Base-by-base conservation (phyloP, 1,140 invertebrate species). In the Tetramorium alpestre region DNA sequence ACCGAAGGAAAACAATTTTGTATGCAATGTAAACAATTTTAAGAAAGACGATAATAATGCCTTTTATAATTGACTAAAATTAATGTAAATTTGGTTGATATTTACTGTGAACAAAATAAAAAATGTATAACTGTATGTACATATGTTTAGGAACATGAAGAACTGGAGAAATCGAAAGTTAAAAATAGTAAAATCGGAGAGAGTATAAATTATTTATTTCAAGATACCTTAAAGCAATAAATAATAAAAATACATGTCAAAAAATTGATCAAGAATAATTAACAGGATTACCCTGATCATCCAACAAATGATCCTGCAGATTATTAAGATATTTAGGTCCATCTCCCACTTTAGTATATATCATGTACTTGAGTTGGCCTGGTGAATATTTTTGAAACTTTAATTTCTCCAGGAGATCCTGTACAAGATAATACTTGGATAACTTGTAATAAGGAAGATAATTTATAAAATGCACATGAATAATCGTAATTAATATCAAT, bases 351-450 rank as follows among this genome's bases (percentile, higher is more conserved):
- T 96, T 97, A 4, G 98, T 99, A 90, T 97, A 96, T 90, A 99
- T 98, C n/a, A 98, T 96, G 94, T 98, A 98, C 93, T 98, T 98
- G 2, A 99, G 94, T 22, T 96, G 92, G 93, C 97, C 97, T 28
- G 93, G 92, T 38, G 92, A 90, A 88, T 96, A 94, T 64, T 93
- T 92, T 28, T 95, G 81, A 41, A 96, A 75, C 82, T 96, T 94
- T 18, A 96, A 89, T 47, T 93, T 93, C 47, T 94, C 87, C 41
- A 95, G 80, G 22, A 96, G 86, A 28, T 95, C 92, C 96, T 96
- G 73, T 81, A 94, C 93, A 5, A 87, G n/a, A 78, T 60, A 72
- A 28, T 77, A n/a, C 25, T 28, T 76, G 1, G 44, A 60, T 33
- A 33, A n/a, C 25, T 28, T 76, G 6, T 60, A 60, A 44, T 18